Conservation (phyloP, 2,113 vertebrate genomes). For the Romanogobio albipinnatus region DNA sequence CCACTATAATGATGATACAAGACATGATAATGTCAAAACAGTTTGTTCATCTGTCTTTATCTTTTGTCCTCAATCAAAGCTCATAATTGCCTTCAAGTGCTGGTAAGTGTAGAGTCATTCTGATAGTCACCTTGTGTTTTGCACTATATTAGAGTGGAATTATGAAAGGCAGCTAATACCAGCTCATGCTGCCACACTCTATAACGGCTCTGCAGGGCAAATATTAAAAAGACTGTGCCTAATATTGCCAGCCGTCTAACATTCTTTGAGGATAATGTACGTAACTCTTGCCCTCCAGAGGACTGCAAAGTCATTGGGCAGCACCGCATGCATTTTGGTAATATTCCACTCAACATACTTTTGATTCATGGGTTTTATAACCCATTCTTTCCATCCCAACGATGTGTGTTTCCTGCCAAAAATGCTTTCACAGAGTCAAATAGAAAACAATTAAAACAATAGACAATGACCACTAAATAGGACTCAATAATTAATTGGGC, state of each 20-base stretch:
- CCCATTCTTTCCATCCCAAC: neutral
- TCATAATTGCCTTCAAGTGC: neutral
- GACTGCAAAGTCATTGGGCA: constrained; percentile 1
- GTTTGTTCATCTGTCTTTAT: neutral
- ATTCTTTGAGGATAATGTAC: constrained; percentile 21
- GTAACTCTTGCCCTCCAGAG: constrained; percentile 26
- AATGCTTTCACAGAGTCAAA: neutral
- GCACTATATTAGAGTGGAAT: constrained; percentile 35
- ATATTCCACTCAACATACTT: neutral
- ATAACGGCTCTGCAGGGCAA: constrained; percentile 16
- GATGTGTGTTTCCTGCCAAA: neutral
- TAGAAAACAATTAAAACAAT: neutral
- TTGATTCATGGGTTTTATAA: neutral
- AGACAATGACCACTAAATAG: neutral
- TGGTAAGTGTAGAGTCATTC: neutral
- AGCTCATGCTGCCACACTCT: constrained; percentile 7
- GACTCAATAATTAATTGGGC: neutral
- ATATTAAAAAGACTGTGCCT: constrained; percentile 39
- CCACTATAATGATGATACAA: neutral
- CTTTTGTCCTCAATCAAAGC: neutral
- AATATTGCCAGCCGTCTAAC: constrained; percentile 4
- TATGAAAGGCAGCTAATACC: constrained; percentile 32
- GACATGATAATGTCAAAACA: neutral
- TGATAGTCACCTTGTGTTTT: neutral
- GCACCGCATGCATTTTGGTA: neutral